These are phyloP conservation scores for Gracilinanus agilis DNA, from an alignment of 2,113 vertebrate genomes.

Conservation along the genomic window DNA sequence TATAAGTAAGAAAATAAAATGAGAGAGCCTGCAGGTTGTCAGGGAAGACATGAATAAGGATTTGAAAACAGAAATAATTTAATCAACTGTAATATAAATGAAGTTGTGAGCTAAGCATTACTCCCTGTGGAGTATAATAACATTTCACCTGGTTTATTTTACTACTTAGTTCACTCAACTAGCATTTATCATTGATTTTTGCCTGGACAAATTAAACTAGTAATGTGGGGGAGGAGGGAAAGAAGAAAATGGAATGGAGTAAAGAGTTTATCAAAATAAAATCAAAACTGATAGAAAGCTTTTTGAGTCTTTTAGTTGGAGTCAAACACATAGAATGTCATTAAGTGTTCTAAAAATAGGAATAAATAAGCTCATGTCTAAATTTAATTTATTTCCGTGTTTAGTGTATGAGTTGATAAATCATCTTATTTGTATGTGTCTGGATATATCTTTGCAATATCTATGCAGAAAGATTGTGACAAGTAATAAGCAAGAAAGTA, in stretches of 20 bases:
- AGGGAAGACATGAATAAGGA: neutral
- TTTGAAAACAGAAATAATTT: conserved; percentile 4
- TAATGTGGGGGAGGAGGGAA: neutral
- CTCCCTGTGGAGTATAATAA: neutral
- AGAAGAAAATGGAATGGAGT: neutral
- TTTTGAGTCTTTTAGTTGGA: neutral
- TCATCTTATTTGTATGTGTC: neutral
- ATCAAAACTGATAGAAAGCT: neutral
- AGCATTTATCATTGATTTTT: neutral
- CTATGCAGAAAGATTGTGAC: neutral
- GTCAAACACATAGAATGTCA: neutral
- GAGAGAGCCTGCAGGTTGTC: neutral
- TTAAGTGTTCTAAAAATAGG: neutral
- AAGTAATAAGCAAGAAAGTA: conserved; percentile 43
- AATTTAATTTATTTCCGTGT: neutral
- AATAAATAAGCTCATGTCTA: rapidly evolving
- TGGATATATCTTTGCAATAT: neutral
- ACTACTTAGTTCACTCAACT: neutral
- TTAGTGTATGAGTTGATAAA: neutral
- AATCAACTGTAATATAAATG: neutral
- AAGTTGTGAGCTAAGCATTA: neutral
- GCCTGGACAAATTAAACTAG: neutral
- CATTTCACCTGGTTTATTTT: neutral
- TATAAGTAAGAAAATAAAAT: neutral
- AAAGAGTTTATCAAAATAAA: neutral